A percentile compares a stretch with the other conserved stretches of the same genome.
These are phyloP conservation scores for Drosophila insularis DNA, from an alignment of 1,140 invertebrate genomes.

Conservation along the genomic window DNA sequence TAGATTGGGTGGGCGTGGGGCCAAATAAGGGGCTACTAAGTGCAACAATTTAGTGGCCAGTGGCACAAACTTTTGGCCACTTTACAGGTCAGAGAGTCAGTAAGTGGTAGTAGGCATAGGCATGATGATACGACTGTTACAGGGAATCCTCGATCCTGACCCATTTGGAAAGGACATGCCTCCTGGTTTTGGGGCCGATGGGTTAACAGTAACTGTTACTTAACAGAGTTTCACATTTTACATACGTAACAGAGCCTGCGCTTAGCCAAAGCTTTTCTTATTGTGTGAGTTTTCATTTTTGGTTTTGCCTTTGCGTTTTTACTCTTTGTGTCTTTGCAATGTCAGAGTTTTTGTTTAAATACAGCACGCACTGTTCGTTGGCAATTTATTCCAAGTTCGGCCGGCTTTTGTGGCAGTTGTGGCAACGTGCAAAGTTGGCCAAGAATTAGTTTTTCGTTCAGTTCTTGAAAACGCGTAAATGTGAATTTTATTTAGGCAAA, in stretches of 20 bases:
- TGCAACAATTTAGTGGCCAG: conserved; percentile 54
- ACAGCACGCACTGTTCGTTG: conserved; percentile 70
- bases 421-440: conserved; percentile 36
- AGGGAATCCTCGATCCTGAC: background rate
- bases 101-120: conserved; percentile 23
- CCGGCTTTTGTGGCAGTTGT: conserved; percentile 73
- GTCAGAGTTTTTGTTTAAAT: conserved; percentile 66
- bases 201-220: conserved; percentile 22
- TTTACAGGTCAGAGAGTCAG: conserved; percentile 43
- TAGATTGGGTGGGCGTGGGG: conserved; percentile 15
- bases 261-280: conserved; percentile 59
- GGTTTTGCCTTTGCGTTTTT: conserved; percentile 27
- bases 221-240: conserved; percentile 7
- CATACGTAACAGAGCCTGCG: conserved; percentile 15
- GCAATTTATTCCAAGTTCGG: conserved; percentile 77
- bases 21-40: conserved; percentile 25
- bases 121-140: conserved; percentile 13
- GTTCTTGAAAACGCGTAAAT: background rate
- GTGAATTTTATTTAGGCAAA: conserved; percentile 27
- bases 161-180: conserved; percentile 22
- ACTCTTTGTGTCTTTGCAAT: conserved; percentile 48
- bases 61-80: conserved; percentile 47
- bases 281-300: conserved; percentile 31
- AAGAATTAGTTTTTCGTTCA: background rate
- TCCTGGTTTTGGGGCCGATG: conserved; percentile 19